These are phyloP conservation scores for Heteractis magnifica DNA, from an alignment of 92 coral and sea anemone species.

Conservation along the genomic window DNA sequence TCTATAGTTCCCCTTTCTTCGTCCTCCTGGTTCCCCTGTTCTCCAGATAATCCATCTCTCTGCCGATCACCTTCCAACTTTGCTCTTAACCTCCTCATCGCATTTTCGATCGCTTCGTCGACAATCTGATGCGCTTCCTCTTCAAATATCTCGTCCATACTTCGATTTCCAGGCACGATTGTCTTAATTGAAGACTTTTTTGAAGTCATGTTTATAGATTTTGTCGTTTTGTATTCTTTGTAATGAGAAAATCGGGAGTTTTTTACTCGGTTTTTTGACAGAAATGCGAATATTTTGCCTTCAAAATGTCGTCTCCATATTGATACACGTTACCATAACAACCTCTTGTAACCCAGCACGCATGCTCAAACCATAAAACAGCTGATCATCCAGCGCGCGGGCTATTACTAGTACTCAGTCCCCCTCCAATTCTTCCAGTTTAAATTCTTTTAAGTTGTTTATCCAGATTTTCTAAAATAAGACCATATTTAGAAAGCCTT, in stretches of 20 bases:
- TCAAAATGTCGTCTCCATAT: background rate
- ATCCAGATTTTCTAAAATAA: background rate
- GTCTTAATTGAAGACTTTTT: constrained; percentile 53
- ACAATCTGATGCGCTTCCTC: constrained; percentile 94
- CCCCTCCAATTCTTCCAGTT: background rate
- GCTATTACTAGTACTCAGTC: constrained; percentile 5
- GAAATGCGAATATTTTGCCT: constrained; percentile 7
- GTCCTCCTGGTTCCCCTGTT: constrained; percentile 19
- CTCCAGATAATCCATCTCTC: constrained; percentile 1
- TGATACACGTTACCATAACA: constrained; percentile 18
- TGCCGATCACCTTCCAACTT: background rate
- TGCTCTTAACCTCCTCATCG: constrained; percentile 62
- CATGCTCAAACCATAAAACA: background rate
- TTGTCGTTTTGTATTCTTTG: background rate
- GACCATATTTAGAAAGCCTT: background rate
- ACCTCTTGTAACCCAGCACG: background rate
- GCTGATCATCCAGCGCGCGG: constrained; percentile 19
- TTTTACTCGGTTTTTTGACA: constrained; percentile 16
- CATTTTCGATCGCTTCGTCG: constrained; percentile 96
- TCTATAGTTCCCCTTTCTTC: constrained; percentile 64
- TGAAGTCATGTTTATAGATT: constrained; percentile 21
- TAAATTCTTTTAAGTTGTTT: background rate
- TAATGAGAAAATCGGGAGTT: background rate
- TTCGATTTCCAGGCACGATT: constrained; percentile 79
- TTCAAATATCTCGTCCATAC: constrained; percentile 73